phyloP scores from a whole-genome alignment of 2,888 invertebrate genomes.

The Ectemnius cavifrons region DNA sequence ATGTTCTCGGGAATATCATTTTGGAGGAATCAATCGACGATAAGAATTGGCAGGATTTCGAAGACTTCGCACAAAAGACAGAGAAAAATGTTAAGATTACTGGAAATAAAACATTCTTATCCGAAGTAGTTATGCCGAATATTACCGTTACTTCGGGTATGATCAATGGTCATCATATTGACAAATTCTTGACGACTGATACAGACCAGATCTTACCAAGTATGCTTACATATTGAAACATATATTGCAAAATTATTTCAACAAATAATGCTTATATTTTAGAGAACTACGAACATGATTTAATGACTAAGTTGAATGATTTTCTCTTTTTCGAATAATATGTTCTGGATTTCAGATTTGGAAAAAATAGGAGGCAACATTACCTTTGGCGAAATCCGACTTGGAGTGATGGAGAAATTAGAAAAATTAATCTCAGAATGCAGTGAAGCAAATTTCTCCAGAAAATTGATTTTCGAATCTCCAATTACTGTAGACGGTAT shows the following conservation, averaged over 20 bases:
- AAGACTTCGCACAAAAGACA: conserved; percentile 79
- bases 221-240: conserved; percentile 38
- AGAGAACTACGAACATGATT: too few species aligned
- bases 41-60: conserved; percentile 74
- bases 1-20: conserved; percentile 79
- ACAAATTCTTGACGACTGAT: conserved; percentile 79
- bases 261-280: too few species aligned
- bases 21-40: conserved; percentile 78
- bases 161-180: conserved; percentile 78
- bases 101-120: conserved; percentile 78
- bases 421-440: conserved; percentile 43
- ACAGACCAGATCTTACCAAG: conserved; percentile 78
- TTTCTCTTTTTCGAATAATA: too few species aligned
- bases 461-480: conserved; percentile 23
- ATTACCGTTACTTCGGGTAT: conserved; percentile 73
- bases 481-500: conserved; percentile 60
- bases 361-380: conserved; percentile 59
- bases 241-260: background rate
- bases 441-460: conserved; percentile 5
- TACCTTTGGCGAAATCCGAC: conserved; percentile 54
- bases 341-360: conserved; percentile 58
- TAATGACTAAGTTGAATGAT: too few species aligned
- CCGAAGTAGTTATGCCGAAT: conserved; percentile 68
- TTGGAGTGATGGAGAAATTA: conserved; percentile 49
- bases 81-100: conserved; percentile 74